Conservation (phyloP, 2,888 invertebrate species). For the Acronicta leporina region DNA sequence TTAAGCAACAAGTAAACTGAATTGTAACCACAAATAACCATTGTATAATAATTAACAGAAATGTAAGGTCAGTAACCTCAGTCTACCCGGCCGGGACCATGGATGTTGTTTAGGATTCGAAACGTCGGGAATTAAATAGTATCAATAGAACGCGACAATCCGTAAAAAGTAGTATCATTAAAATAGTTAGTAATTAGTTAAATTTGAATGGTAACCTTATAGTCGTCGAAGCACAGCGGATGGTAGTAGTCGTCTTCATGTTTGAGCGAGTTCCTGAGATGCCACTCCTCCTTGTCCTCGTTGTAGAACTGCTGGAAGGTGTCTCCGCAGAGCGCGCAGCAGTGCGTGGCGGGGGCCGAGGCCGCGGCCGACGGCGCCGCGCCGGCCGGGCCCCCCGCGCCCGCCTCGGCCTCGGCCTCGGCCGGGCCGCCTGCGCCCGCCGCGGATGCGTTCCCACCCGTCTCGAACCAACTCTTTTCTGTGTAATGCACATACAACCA, state of each 20-base stretch:
- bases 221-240: slow-evolving; percentile 95
- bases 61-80: too few relatives aligned
- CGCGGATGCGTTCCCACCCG: slow-evolving; percentile 88
- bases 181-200: too few relatives aligned
- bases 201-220: slow-evolving; percentile 88
- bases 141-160: too few relatives aligned
- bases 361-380: slow-evolving; percentile 92
- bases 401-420: slow-evolving; percentile 72
- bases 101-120: too few relatives aligned
- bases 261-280: slow-evolving; percentile 94
- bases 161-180: too few relatives aligned
- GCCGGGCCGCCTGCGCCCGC: slow-evolving; percentile 79
- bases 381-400: slow-evolving; percentile 79
- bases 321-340: slow-evolving; percentile 98
- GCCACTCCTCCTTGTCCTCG: slow-evolving; percentile 99
- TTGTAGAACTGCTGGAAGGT: slow-evolving; percentile 98
- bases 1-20: too few relatives aligned
- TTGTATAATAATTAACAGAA: too few relatives aligned
- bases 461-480: slow-evolving; percentile 97
- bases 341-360: slow-evolving; percentile 89
- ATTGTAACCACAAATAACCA: too few relatives aligned
- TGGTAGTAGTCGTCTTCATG: slow-evolving; percentile 95
- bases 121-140: too few relatives aligned
- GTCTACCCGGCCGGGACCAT: too few relatives aligned
- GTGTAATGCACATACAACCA: too few relatives aligned